Evolutionary conservation across 2,113 vertebrate genomes (phyloP).

Genomic region (Petromus typicus): DNA sequence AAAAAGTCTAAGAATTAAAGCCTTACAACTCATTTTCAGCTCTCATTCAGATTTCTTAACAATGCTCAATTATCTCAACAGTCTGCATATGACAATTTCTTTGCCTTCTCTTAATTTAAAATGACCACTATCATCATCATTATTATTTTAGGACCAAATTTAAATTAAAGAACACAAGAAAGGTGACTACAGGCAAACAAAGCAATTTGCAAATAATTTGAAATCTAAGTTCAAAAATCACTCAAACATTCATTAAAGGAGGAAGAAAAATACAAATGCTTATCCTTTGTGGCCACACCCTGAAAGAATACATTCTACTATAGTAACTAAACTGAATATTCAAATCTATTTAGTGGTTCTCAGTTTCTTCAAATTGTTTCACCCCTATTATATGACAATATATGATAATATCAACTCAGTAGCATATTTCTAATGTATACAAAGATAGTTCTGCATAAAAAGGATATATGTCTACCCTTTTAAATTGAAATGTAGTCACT

Average conservation of each 20-base stretch:
- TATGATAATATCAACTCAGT: background rate
- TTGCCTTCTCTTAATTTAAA: conserved; percentile 43
- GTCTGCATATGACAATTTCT: background rate
- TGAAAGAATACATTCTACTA: conserved; percentile 19
- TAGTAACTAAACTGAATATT: conserved; percentile 46
- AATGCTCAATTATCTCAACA: background rate
- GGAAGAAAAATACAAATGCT: background rate
- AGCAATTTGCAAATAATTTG: conserved; percentile 41
- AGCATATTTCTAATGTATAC: background rate
- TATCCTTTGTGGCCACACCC: conserved; percentile 42
- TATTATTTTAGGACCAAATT: conserved; percentile 39
- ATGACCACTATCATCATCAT: background rate
- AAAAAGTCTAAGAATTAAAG: conserved; percentile 34
- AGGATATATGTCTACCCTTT: background rate
- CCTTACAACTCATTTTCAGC: background rate
- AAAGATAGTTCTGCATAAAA: conserved; percentile 38
- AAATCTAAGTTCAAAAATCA: conserved; percentile 47
- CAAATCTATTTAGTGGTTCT: conserved; percentile 9
- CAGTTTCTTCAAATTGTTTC: background rate
- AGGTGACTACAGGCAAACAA: background rate
- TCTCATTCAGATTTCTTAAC: conserved; percentile 19
- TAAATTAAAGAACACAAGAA: conserved; percentile 27
- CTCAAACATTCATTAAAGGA: background rate
- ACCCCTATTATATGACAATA: background rate
- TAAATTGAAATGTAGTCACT: background rate